phyloP scores from a whole-genome alignment of 2,113 vertebrate genomes.

The Rhinopithecus roxellana region DNA sequence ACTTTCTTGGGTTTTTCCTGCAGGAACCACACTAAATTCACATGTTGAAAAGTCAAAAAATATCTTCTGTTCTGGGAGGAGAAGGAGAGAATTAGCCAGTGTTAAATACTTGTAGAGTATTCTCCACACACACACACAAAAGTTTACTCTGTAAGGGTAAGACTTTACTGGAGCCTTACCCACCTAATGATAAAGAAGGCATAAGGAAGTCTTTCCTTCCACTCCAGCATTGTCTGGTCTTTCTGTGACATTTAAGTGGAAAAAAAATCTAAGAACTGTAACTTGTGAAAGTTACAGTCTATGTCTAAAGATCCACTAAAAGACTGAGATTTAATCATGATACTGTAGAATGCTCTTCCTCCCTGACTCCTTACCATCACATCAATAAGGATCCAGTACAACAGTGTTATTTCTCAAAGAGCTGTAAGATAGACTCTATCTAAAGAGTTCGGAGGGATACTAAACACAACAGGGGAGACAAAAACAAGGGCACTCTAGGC shows the following conservation, averaged over 20 bases:
- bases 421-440: neutral
- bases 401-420: neutral
- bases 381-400: neutral
- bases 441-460: neutral
- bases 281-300: neutral
- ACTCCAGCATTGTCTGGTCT: neutral
- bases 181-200: too few relatives aligned
- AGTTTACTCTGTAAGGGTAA: neutral
- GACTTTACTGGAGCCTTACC: neutral
- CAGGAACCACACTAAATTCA: neutral
- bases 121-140: too few relatives aligned
- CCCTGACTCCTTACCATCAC: neutral
- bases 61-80: neutral
- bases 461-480: neutral
- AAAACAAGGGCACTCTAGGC: neutral
- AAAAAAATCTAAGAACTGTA: neutral
- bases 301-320: neutral
- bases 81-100: neutral
- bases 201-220: neutral
- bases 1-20: neutral
- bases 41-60: neutral
- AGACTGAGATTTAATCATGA: neutral
- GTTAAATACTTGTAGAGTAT: neutral
- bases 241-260: neutral
- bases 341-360: neutral